phyloP scores from a whole-genome alignment of 2,888 invertebrate species.

The Ganaspis brasiliensis region DNA sequence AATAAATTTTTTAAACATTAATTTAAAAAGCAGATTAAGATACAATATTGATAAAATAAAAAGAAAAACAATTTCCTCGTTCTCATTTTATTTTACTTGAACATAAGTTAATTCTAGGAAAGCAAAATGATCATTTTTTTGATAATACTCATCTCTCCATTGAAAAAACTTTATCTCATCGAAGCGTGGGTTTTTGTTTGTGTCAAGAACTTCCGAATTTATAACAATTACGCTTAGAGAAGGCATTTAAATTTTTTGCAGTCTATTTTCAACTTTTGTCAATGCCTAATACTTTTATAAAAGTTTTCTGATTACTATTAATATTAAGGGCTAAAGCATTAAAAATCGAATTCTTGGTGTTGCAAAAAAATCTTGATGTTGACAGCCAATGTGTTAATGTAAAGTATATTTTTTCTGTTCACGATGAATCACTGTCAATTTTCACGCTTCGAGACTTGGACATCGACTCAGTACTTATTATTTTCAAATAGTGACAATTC shows the following conservation, averaged over 20 bases:
- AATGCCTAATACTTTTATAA: conserved; percentile 23
- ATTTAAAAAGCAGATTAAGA: too few species aligned
- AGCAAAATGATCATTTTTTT: conserved; percentile 26
- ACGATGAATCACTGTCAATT: conserved; percentile 30
- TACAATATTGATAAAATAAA: too few species aligned
- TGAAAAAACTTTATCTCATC: neutral
- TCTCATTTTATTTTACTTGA: neutral
- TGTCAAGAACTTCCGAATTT: conserved; percentile 29
- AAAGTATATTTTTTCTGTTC: conserved; percentile 6
- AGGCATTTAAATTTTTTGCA: conserved; percentile 33
- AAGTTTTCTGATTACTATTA: conserved; percentile 30
- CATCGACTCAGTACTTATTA: conserved; percentile 40
- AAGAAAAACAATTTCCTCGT: too few species aligned
- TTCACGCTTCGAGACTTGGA: conserved; percentile 29
- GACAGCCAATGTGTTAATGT: conserved; percentile 38
- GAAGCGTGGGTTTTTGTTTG: conserved; percentile 30
- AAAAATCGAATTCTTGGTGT: conserved; percentile 26
- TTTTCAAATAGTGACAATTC: conserved; percentile 26
- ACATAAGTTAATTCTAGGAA: neutral
- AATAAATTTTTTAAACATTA: too few species aligned
- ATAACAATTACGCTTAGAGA: conserved; percentile 15
- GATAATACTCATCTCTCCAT: conserved; percentile 22
- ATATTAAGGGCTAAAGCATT: conserved; percentile 14
- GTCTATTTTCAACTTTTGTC: neutral
- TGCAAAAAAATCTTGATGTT: conserved; percentile 35